Base-by-base conservation (phyloP, 2,888 invertebrate genomes). In the Ashinkailepas kermadecensis region DNA sequence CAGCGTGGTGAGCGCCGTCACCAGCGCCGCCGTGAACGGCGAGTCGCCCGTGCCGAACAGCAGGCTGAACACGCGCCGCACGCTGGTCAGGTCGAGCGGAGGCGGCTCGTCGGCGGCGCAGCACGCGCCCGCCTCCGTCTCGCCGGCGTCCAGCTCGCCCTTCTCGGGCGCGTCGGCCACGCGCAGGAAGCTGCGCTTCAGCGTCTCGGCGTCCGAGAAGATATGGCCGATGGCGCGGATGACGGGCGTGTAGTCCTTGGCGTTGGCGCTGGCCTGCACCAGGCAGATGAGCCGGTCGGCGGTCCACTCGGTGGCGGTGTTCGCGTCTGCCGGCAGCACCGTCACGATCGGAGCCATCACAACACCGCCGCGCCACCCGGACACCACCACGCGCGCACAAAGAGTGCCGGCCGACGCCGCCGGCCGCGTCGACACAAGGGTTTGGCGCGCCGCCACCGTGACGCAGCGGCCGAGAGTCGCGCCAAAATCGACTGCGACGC, bases 1-100 rank as follows among this genome's bases (percentile, higher is more conserved):
- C 81, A 81, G 57, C 11, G 81, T 39, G 18, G 67, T 67, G 23
- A 79, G 56, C 54, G 81, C 67, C 54, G 62, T 79, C 70, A 78
- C 81, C 58, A 81, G 58, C 15, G 78, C 82, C 18, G 78, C 59
- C 64, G 70, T 59, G 21, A 54, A 57, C 23, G 79, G 23, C 0
- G 70, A 64, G 23, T 64, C 58, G 10, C 65, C 58, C 7, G 78
- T 81, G 56, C 70, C 39, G 56, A 81, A 65, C 23, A 54, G 65
- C 18, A 74, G 74, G 18, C 54, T 11, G 74, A 74, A 74, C 54
- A 74, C 18, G 18, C 74, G 74, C 21, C 74, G 54, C 21, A 54
- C 74, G 18, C 18, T 21, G 21, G 12, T 21, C 54, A 74, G 74
- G 21, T 74, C 74, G 0, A 74, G 54, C 56, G 54, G 54, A 59